phyloP scores from a whole-genome alignment of 2,797 vertebrate genomes.

The Limosa lapponica region DNA sequence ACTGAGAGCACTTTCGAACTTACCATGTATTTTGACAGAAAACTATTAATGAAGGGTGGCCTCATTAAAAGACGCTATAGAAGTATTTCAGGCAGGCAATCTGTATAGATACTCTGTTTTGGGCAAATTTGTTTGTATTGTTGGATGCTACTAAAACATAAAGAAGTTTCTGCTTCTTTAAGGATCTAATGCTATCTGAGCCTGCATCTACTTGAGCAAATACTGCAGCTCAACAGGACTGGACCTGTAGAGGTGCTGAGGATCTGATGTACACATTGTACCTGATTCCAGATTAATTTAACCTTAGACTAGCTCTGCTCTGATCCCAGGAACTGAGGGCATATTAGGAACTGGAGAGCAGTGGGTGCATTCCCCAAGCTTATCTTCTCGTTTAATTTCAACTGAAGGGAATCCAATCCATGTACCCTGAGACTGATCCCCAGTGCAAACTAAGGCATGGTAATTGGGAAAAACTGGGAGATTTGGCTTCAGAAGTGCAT shows the following conservation, averaged over 20 bases:
- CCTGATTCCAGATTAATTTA: not conserved
- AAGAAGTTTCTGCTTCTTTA: not conserved
- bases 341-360: not conserved
- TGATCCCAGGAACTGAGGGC: not conserved
- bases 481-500: not conserved
- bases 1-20: not conserved
- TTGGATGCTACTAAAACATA: not conserved
- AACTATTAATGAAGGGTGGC: not conserved
- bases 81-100: not conserved
- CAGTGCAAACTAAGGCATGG: not conserved
- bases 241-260: not conserved
- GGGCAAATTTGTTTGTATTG: not conserved
- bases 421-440: not conserved
- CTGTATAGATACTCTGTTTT: not conserved
- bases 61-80: not conserved
- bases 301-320: not conserved
- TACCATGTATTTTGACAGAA: not conserved
- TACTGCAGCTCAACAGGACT: not conserved
- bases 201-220: not conserved
- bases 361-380: not conserved
- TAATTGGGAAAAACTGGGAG: not conserved
- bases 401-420: not conserved
- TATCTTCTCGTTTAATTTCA: not conserved
- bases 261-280: not conserved
- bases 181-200: not conserved